Evolutionary conservation across 1,140 invertebrate genomes (phyloP), one percentile per base, ranked within the genome.

Genomic region (Aphis gossypii): DNA sequence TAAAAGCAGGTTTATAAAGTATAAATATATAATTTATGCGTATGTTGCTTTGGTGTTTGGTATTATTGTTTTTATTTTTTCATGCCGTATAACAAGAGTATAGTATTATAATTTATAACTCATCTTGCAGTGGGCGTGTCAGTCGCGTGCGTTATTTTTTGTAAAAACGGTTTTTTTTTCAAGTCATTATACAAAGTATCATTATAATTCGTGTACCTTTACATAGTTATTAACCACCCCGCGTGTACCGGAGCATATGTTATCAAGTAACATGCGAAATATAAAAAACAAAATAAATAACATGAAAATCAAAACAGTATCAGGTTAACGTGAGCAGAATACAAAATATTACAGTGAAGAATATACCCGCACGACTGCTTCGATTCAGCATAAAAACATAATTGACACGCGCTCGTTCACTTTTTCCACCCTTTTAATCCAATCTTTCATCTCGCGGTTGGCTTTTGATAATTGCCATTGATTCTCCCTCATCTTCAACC

Each of bases 71-170:
- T 86, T 86, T 86, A 76, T 76, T 14, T 41, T 41, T 86, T 41
- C 83, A 25, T 86, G 2, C 23, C 46, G 38, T 46, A 86, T 30
- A n/a, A 76, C 30, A n/a, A n/a, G n/a, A n/a, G 60, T 76, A 68
- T 68, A 41, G 38, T 41, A 41, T 41, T 41, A 41, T 41, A 41
- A 41, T 41, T 41, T 25, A 46, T 25, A 46, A 86, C 84, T 86
- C 84, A 46, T 86, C 41, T 25, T 25, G 41, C 21, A 84, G 60
- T 86, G 84, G 41, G 41, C 84, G 41, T 46, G 25, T n/a, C 25
- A 86, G 83, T 86, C 23, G 84, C 84, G 44, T 86, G 84, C 41
- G 84, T 86, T 30, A 86, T 86, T 86, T 86, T 86, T 76, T 30
- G 9, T 21, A 46, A 86, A 86, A 86, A 86, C 30, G 44, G 11